A percentile compares a stretch with the other conserved stretches of the same genome.
phyloP scores from a whole-genome alignment of 2,888 invertebrate species.

The Lysandra bellargus region DNA sequence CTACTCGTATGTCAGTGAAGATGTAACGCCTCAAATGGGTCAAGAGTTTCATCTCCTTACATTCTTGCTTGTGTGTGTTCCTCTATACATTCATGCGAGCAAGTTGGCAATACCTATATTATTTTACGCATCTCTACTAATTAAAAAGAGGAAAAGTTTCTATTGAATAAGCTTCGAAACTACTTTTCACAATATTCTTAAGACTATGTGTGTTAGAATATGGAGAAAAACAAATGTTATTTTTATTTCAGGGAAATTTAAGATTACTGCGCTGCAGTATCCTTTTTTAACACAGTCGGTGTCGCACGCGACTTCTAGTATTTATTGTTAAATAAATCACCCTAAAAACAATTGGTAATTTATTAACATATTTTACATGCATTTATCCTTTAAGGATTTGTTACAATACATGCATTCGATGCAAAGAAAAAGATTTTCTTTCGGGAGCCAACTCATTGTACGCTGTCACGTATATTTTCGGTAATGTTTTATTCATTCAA shows the following conservation, averaged over 20 bases:
- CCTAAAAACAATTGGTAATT: not conserved
- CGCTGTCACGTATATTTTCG: conserved; percentile 36
- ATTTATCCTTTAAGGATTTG: not conserved
- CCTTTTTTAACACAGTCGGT: too few species aligned
- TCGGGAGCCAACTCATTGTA: conserved; percentile 34
- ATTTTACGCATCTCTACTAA: not conserved
- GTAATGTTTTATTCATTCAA: conserved; percentile 43
- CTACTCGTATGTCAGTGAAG: conserved; percentile 8
- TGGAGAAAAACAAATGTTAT: too few species aligned
- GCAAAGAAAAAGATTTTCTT: conserved; percentile 7
- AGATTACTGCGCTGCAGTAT: too few species aligned
- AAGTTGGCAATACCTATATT: not conserved
- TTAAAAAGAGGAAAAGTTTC: too few species aligned
- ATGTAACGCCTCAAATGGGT: conserved; percentile 2
- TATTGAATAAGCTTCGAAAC: too few species aligned
- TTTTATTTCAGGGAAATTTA: too few species aligned
- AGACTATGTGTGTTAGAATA: too few species aligned
- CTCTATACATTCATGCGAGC: not conserved
- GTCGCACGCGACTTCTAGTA: too few species aligned
- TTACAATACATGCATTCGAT: not conserved
- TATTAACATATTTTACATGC: not conserved
- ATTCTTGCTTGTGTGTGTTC: not conserved
- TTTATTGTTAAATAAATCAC: not conserved
- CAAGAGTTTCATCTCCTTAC: conserved; percentile 3
- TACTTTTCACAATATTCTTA: too few species aligned